Evolutionary conservation across 2,888 invertebrate genomes (phyloP).

Genomic region (Eilema caniola): DNA sequence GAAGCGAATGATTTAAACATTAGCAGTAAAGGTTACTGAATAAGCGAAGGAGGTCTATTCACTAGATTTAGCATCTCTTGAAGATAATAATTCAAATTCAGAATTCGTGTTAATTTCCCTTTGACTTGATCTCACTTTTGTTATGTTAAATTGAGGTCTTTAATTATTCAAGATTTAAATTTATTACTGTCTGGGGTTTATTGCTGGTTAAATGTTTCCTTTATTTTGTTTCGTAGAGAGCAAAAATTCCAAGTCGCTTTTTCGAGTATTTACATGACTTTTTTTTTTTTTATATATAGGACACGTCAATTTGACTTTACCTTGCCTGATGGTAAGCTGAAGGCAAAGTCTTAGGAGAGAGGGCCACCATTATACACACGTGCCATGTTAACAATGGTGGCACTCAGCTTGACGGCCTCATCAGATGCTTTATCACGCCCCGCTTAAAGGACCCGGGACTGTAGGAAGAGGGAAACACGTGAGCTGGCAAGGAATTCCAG

Average conservation of each 20-base stretch:
- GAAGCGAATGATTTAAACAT: neutral
- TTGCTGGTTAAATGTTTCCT: slow-evolving; percentile 1
- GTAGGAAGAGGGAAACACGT: no score
- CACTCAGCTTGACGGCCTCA: no score
- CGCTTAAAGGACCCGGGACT: no score
- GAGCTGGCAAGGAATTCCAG: no score
- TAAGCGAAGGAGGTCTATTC: neutral
- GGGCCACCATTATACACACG: no score
- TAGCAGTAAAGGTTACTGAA: neutral
- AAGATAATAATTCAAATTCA: neutral
- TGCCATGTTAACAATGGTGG: no score
- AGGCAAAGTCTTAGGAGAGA: no score
- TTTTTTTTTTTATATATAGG: no score
- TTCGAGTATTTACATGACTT: neutral
- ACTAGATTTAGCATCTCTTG: no score
- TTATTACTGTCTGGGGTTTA: neutral
- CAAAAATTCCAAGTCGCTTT: neutral
- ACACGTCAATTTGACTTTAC: no score
- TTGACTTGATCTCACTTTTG: neutral
- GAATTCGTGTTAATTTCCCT: neutral
- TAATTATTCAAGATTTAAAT: neutral
- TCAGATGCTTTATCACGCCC: no score
- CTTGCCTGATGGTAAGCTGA: no score
- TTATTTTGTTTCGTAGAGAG: neutral
- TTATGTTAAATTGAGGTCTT: neutral